Base-by-base conservation (phyloP, 1,140 invertebrate species). In the Linepithema humile region DNA sequence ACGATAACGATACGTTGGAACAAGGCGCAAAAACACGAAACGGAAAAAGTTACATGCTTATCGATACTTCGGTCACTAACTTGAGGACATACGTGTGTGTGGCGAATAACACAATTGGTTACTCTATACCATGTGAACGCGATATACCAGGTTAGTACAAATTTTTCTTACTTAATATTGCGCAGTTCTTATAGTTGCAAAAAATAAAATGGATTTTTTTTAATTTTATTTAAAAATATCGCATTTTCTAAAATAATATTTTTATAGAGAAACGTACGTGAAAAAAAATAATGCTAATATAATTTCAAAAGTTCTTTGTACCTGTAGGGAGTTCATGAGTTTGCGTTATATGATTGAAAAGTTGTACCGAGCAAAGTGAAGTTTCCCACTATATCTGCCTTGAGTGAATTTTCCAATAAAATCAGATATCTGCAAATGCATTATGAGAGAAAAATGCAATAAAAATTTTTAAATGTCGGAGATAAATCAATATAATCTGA, bases 71-170 rank as follows among this genome's bases (percentile, higher is more conserved):
- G 35, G 95, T 96, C 20, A 96, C 96, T 62, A 95, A 96, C 65
- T 96, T 96, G 88, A 96, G 98, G 53, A 98, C 97, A 10, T 98
- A 98, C 93, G 95, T 97, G 69, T 99, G 98, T 92, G 95, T 96
- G 75, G 97, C 97, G 5, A 97, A 97, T 92, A 98, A 99, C 94
- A 95, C 96, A 1, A 96, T 98, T 15, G 98, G 98, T 38, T 92
- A 95, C 35, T 96, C 96, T 23, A 96, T 96, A 10, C 95, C 97
- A 0, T 98, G 98, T 92, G 97, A 98, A 92, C 95, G 96, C 59
- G 96, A 97, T 92, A 97, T 98, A 38, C 91, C 93, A 74, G 93
- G 93, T 94, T 82, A 90, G 90, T 84, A 12, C 9, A 29, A 45
- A 20, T 55, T 57, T 80, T 29, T 57, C 70, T 32, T 23, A 32